Evolutionary conservation across 2,888 invertebrate genomes (phyloP), one percentile per base, ranked within the genome.

Genomic region (Petrolisthes manimaculis): DNA sequence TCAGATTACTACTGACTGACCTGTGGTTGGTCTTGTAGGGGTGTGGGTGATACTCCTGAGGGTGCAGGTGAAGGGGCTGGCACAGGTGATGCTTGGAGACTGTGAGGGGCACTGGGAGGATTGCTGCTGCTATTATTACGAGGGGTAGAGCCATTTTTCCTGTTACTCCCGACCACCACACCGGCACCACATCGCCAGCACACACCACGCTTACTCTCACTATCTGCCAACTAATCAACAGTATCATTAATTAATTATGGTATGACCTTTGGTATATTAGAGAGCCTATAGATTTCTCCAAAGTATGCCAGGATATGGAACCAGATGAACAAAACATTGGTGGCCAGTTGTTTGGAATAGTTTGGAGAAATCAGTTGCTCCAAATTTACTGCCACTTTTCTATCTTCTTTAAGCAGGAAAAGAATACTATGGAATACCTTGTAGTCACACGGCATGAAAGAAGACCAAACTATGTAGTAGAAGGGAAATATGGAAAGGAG

Each of bases 181-280:
- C 81, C 81, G 2, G 54, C 54, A 24, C 79, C 61, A 75, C 88
- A 88, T 14, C 88, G 84, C 88, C 84, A 84, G 67, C 88, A 88
- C 75, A 88, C 56, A 9, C 84, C 84, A 14, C 88, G 67, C 81
- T 88, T 88, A 75, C 88, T 88, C 77, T 88, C 88, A 37, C 80
- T 88, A 54, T 88, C 88, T 21, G 88, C 81, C 78, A 88, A 24
- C 88, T 88, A 81, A n/a, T 8, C 4, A 37, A n/a, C 12, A 5
- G n/a, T 18, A 74, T 74, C 8, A 74, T 24, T 18, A 24, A 74
- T 24, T 18, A 24, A 74, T 6, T 74, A n/a, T 6, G 24, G n/a
- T n/a, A 21, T 24, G 24, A 74, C 8, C 21, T 74, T n/a, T 74
- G 24, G 74, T 14, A 69, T 2, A 37, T 37, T 37, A 37, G 37